Evolutionary conservation across 2,113 vertebrate genomes (phyloP).

Genomic region (Oryzias celebensis): DNA sequence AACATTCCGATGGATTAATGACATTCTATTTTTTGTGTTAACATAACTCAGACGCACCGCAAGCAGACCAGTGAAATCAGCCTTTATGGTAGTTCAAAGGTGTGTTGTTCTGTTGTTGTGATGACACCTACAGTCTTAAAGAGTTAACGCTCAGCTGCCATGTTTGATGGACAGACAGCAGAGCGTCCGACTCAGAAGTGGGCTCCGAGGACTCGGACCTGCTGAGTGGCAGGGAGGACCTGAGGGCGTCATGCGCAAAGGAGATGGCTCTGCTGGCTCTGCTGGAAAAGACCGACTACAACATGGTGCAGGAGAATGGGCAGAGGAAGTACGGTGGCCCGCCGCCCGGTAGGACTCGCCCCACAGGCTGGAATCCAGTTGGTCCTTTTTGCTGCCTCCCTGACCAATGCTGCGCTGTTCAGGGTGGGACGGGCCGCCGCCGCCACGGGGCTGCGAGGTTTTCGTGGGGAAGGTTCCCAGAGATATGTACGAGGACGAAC

Average conservation of each 20-base stretch:
- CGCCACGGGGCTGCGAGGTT: constrained; percentile 95
- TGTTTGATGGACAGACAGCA: constrained; percentile 5
- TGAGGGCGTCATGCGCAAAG: constrained; percentile 64
- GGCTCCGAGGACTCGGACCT: neutral
- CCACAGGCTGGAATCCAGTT: neutral
- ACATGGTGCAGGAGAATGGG: constrained; percentile 94
- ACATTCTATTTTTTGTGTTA: too few relatives aligned
- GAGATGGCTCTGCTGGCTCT: constrained; percentile 85
- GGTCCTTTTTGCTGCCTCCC: too few relatives aligned
- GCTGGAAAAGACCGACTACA: constrained; percentile 90
- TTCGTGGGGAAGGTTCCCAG: constrained; percentile 97
- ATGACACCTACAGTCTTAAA: neutral
- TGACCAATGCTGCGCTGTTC: constrained; percentile 30
- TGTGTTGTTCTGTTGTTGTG: too few relatives aligned
- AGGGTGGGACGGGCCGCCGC: constrained; percentile 92
- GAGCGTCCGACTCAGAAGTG: neutral
- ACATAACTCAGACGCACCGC: too few relatives aligned
- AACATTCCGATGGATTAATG: too few relatives aligned
- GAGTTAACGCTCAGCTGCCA: neutral
- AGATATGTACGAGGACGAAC: constrained; percentile 92
- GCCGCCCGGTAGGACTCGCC: constrained; percentile 78
- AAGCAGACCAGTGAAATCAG: too few relatives aligned
- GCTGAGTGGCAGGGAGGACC: constrained; percentile 50
- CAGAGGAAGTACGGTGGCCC: constrained; percentile 96
- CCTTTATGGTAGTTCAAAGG: too few relatives aligned